These are phyloP conservation scores for Thecophora atra DNA, from an alignment of 2,888 invertebrate species.

Conservation along the genomic window DNA sequence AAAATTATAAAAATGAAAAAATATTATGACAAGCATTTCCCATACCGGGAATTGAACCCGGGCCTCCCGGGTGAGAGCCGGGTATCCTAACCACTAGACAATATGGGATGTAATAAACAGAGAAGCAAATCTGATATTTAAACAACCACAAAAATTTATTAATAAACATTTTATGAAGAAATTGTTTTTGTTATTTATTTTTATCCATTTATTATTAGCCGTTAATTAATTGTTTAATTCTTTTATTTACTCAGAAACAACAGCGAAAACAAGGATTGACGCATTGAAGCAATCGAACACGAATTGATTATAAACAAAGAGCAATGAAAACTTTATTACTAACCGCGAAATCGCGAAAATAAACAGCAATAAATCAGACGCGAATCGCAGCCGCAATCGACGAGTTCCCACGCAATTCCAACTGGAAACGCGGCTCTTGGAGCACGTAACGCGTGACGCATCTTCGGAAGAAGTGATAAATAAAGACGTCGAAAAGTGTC, in stretches of 20 bases:
- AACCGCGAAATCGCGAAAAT: constrained; percentile 4
- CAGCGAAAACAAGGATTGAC: too few relatives aligned
- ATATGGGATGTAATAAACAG: constrained; percentile 60
- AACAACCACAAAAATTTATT: too few relatives aligned
- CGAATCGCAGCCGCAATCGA: neutral
- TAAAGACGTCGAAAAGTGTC: neutral
- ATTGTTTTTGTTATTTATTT: too few relatives aligned
- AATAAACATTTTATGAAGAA: too few relatives aligned
- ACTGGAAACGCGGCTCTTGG: neutral
- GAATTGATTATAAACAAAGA: too few relatives aligned
- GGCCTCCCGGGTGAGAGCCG: constrained; percentile 68
- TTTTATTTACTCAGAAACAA: too few relatives aligned
- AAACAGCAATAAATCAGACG: constrained; percentile 1
- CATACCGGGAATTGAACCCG: constrained; percentile 90
- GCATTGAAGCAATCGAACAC: too few relatives aligned
- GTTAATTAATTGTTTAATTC: too few relatives aligned
- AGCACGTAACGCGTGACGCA: neutral
- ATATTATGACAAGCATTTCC: constrained; percentile 65
- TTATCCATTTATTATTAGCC: too few relatives aligned
- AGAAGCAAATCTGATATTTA: too few relatives aligned
- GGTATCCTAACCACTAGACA: constrained; percentile 63
- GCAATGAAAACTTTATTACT: neutral
- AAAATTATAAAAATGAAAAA: neutral
- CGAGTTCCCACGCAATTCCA: constrained; percentile 7
- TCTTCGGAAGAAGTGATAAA: neutral